These are phyloP conservation scores for Hydrophis major DNA, from an alignment of 2,797 vertebrate genomes.

Conservation along the genomic window DNA sequence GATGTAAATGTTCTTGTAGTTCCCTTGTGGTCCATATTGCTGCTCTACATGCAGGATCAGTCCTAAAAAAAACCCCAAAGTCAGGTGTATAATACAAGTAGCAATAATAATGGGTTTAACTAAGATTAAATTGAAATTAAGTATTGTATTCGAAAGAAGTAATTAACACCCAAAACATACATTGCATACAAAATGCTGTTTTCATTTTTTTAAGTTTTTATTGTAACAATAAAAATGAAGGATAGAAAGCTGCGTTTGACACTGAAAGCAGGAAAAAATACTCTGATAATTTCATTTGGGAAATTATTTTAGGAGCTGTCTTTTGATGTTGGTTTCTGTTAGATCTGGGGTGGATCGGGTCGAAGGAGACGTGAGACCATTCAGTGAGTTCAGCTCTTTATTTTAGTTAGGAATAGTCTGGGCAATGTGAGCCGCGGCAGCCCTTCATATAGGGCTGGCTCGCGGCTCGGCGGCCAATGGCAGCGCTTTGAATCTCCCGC, in stretches of 20 bases:
- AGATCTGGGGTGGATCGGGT: too few species aligned
- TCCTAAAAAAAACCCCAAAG: slow-evolving; percentile 12
- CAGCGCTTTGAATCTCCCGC: too few species aligned
- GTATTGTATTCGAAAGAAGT: neutral
- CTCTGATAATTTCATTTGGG: neutral
- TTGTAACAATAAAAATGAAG: neutral
- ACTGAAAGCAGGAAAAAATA: neutral
- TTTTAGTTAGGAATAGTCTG: too few species aligned
- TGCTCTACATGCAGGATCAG: slow-evolving; percentile 31
- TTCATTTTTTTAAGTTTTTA: neutral
- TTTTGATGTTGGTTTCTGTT: neutral
- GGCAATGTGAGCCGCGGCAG: too few species aligned
- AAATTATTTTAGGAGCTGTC: neutral
- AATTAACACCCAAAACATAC: neutral
- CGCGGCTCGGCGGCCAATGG: too few species aligned
- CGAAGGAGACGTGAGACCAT: too few species aligned
- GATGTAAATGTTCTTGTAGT: slow-evolving; percentile 31
- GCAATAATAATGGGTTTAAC: neutral
- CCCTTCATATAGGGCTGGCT: too few species aligned
- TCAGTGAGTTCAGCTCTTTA: too few species aligned
- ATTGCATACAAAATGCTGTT: neutral
- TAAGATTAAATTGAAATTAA: neutral
- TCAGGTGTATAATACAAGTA: neutral
- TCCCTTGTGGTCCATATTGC: slow-evolving; percentile 23
- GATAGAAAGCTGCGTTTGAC: neutral